Percentiles rank a stretch among this genome's conserved stretches.
Evolutionary conservation across 2,888 invertebrate species (phyloP).

Genomic region (Acanthoscelides obtectus): DNA sequence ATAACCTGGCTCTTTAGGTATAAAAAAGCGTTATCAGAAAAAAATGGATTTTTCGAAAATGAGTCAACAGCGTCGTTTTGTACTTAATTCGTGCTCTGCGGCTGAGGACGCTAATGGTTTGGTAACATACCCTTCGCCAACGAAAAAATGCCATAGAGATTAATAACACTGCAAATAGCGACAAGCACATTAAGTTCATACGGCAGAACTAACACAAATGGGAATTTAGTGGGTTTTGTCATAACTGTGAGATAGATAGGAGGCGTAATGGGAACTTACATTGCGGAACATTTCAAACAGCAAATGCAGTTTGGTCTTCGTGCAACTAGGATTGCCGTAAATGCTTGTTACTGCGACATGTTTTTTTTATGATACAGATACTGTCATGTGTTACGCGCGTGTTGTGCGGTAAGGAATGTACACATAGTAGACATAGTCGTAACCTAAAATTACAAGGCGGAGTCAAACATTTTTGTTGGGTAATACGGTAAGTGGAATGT

Average conservation of each 20-base stretch:
- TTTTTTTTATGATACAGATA: too few species aligned
- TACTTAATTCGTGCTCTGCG: background rate
- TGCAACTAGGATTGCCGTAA: background rate
- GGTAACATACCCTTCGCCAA: background rate
- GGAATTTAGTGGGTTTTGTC: background rate
- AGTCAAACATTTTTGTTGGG: too few species aligned
- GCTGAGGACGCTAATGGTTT: background rate
- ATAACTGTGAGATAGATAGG: background rate
- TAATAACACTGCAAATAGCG: background rate
- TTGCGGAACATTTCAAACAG: background rate
- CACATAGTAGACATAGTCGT: too few species aligned
- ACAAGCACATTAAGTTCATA: background rate
- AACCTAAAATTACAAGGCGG: too few species aligned
- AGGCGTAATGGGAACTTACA: background rate
- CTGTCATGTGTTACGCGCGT: too few species aligned
- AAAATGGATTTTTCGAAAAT: too few species aligned
- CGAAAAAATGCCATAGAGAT: background rate
- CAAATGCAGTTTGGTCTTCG: background rate
- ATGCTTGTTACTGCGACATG: background rate
- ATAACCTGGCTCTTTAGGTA: too few species aligned
- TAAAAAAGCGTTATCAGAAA: too few species aligned
- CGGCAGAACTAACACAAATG: background rate
- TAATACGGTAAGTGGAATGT: too few species aligned
- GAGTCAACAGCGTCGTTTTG: too few species aligned
- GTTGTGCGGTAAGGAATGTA: too few species aligned